Conservation (phyloP, 2,888 invertebrate species). For the Ceraclea dissimilis region DNA sequence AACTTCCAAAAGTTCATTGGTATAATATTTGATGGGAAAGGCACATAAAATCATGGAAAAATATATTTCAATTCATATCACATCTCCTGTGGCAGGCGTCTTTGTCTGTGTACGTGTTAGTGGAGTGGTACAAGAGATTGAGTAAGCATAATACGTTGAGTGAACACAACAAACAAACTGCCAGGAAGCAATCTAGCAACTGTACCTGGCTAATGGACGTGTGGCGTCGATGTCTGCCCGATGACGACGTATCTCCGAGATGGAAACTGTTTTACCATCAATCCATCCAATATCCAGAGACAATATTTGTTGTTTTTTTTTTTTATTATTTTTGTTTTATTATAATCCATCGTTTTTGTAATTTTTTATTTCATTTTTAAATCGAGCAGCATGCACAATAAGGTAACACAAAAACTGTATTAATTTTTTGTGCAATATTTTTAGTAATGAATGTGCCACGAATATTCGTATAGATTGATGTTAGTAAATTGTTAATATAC, state of each 20-base stretch:
- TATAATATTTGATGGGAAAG: too few species aligned
- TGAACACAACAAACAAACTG: constrained; percentile 58
- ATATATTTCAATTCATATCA: constrained; percentile 6
- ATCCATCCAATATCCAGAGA: neutral
- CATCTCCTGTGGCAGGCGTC: constrained; percentile 21
- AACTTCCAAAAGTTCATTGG: too few species aligned
- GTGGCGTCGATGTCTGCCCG: constrained; percentile 16
- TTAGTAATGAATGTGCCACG: too few species aligned
- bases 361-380: too few species aligned
- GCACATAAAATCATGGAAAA: neutral
- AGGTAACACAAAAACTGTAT: constrained; percentile 7
- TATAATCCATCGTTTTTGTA: constrained; percentile 9
- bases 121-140: constrained; percentile 50
- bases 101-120: constrained; percentile 23
- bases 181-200: constrained; percentile 64
- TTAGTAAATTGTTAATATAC: too few species aligned
- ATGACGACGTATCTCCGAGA: constrained; percentile 32
- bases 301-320: neutral
- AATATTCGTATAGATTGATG: too few species aligned
- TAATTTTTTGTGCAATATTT: constrained; percentile 6
- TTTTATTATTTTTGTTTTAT: neutral
- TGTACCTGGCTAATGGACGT: constrained; percentile 72
- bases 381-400: constrained; percentile 24
- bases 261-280: constrained; percentile 41
- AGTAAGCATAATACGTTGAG: constrained; percentile 58